These are phyloP conservation scores for Thaumatotibia leucotreta DNA, from an alignment of 1,140 invertebrate species.

Conservation along the genomic window DNA sequence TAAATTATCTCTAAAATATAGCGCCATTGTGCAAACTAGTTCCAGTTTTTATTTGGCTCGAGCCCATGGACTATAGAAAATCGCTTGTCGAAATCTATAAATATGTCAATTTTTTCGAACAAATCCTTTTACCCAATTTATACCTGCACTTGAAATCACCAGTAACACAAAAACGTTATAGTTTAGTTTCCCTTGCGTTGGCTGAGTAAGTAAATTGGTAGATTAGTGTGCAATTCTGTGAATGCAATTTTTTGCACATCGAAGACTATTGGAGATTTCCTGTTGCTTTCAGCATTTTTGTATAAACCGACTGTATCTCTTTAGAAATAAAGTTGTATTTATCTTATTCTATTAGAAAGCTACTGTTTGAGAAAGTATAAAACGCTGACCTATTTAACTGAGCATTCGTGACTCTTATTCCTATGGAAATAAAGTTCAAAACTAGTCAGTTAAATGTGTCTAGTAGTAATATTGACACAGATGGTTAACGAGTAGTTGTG, in stretches of 20 bases:
- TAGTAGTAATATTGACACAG: neutral
- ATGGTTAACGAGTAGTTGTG: neutral
- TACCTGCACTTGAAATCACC: neutral
- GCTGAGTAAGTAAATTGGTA: neutral
- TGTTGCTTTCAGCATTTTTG: neutral
- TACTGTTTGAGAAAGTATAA: neutral
- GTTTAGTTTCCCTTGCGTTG: neutral
- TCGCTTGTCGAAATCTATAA: slow-evolving; percentile 14
- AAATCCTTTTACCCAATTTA: neutral
- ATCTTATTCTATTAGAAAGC: neutral
- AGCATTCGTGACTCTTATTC: too few species aligned
- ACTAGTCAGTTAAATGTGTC: too few species aligned
- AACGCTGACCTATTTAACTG: too few species aligned
- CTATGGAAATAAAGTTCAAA: too few species aligned
- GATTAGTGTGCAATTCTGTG: slow-evolving; percentile 1
- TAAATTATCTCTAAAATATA: slow-evolving; percentile 14
- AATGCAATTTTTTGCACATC: slow-evolving; percentile 2
- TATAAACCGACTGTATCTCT: neutral
- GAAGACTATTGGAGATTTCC: neutral
- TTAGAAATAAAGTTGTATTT: neutral
- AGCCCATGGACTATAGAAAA: neutral
- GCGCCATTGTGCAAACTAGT: slow-evolving; percentile 12
- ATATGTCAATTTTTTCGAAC: neutral
- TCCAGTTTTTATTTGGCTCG: slow-evolving; percentile 4
- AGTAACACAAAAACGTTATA: neutral